phyloP scores from a whole-genome alignment of 2,113 vertebrate species.

The Hydrochoerus hydrochaeris region DNA sequence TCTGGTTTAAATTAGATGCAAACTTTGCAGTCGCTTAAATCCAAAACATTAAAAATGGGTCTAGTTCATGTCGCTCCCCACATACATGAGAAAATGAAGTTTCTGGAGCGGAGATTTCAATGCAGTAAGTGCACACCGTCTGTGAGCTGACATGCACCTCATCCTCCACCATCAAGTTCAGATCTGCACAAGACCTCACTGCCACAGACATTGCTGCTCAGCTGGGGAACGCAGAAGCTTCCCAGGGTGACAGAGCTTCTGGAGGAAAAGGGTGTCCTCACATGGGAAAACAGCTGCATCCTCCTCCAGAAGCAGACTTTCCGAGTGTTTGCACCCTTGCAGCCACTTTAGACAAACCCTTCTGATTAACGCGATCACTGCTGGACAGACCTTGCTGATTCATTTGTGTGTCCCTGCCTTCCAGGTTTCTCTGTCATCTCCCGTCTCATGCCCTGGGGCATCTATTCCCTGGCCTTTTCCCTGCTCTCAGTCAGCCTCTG shows the following conservation, averaged over 20 bases:
- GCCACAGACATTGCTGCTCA: neutral
- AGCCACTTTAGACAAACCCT: neutral
- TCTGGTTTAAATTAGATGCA: neutral
- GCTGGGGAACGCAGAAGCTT: neutral
- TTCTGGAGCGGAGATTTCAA: neutral
- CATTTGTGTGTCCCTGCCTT: neutral
- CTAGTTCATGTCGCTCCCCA: neutral
- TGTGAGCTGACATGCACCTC: neutral
- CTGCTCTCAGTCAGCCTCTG: neutral
- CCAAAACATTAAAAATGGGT: neutral
- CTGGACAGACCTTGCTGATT: neutral
- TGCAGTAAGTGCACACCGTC: neutral
- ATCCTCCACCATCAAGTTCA: neutral
- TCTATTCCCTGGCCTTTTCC: neutral
- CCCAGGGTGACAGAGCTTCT: neutral
- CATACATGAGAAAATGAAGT: neutral
- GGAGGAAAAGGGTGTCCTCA: neutral
- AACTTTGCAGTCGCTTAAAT: slow-evolving; percentile 13
- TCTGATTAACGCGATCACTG: neutral
- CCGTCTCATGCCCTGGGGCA: no score
- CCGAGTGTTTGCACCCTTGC: neutral
- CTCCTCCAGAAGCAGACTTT: neutral
- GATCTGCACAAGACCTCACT: neutral
- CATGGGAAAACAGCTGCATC: neutral
- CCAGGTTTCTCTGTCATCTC: neutral